Conservation (phyloP, 1,140 invertebrate genomes). For the Hypothenemus hampei region DNA sequence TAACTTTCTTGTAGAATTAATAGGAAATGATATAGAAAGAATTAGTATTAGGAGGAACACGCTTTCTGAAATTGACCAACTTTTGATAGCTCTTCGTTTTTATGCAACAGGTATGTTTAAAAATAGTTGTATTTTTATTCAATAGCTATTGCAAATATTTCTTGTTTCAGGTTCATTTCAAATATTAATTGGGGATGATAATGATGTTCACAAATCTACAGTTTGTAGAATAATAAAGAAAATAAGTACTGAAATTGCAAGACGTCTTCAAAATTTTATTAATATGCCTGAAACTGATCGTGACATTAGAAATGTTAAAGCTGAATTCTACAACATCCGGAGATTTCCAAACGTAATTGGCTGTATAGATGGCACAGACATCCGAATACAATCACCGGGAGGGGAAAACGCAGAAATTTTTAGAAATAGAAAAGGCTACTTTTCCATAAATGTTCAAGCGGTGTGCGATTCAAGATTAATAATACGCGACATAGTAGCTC, state of each 20-base stretch:
- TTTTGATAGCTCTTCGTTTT: background rate
- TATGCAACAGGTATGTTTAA: background rate
- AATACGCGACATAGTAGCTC: conserved; percentile 41
- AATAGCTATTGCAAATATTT: too few relatives aligned
- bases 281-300: background rate
- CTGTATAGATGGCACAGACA: conserved; percentile 2
- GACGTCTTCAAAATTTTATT: background rate
- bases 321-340: background rate
- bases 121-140: too few relatives aligned
- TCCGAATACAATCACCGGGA: conserved; percentile 26
- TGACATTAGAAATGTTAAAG: too few relatives aligned
- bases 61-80: too few relatives aligned
- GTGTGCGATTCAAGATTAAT: conserved; percentile 16
- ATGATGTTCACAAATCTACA: background rate
- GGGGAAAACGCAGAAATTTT: conserved; percentile 35
- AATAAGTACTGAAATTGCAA: too few relatives aligned
- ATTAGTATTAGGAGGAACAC: too few relatives aligned
- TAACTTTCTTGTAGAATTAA: too few relatives aligned
- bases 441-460: conserved; percentile 32
- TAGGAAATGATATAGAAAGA: too few relatives aligned
- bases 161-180: too few relatives aligned
- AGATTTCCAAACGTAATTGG: background rate
- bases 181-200: background rate
- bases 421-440: too few relatives aligned
- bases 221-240: too few relatives aligned